Conservation (phyloP, 2,888 invertebrate species). For the Apomyelois bistriatella region DNA sequence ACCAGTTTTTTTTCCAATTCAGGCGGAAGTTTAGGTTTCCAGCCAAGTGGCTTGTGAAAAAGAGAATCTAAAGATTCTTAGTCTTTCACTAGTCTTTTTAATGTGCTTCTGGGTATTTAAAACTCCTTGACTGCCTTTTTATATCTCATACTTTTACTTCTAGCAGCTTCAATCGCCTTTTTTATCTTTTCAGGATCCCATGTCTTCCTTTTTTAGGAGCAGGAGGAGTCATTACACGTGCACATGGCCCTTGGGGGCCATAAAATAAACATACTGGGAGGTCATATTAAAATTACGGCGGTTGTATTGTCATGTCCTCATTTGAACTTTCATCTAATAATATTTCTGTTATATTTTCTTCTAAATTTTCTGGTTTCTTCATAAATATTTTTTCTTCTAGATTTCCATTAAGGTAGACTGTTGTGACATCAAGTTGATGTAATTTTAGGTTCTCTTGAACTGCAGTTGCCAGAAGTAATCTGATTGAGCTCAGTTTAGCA, state of each 20-base stretch:
- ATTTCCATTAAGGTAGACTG: no score
- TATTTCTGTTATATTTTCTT: no score
- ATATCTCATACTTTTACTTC: background rate
- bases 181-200: background rate
- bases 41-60: constrained; percentile 14
- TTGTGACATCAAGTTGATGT: no score
- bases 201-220: background rate
- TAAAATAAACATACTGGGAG: background rate
- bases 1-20: constrained; percentile 16
- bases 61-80: background rate
- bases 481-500: no score
- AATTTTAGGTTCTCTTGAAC: no score
- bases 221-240: background rate
- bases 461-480: no score
- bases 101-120: background rate
- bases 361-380: no score
- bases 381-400: no score
- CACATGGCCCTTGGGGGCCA: background rate
- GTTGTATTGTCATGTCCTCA: background rate
- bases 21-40: constrained; percentile 12
- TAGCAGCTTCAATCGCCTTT: background rate
- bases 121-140: background rate
- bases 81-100: background rate
- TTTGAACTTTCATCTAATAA: no score
- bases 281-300: background rate